Base-by-base conservation (phyloP, 1,140 invertebrate genomes). In the Fopius arisanus region DNA sequence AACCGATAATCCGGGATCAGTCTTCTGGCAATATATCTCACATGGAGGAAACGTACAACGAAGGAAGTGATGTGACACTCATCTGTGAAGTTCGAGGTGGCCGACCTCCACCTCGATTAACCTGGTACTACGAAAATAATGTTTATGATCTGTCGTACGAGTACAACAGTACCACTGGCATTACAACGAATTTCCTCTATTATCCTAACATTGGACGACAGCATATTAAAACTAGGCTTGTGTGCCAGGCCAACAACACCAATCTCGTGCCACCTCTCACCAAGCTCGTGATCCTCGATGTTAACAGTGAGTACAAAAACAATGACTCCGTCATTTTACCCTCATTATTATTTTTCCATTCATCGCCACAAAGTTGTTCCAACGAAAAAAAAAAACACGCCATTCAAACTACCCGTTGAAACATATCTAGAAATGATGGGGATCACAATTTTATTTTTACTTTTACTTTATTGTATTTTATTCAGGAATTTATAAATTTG, bases 211-310 rank as follows among this genome's bases (percentile, higher is more conserved):
- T 96, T 65, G 92, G 92, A 3, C 86, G 94, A 14, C 92, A 94
- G 83, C 93, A 96, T 86, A 90, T 95, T 37, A 92, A 94, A 78
- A 90, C 92, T 37, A 88, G 93, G 75, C 91, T 96, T 70, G 91
- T 94, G 72, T 96, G 95, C 86, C 93, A 96, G 83, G 95, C 95
- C 7, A 93, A 92, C 82, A 97, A 97, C 86, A 96, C 94, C 28
- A 95, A 95, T 85, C 86, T 96, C 73, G 92, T 92, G 5, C 89
- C 90, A 23, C 94, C 95, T 0, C 90, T 92, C 72, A 91, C 91
- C 48, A 93, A 92, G 83, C 89, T 93, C 29, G 91, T 95, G 75
- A 92, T 94, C 67, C 89, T 97, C 79, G 93, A 96, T 84, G 91
- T 97, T 77, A 96, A 96, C 87, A 90, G 95, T 96, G 89, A 96